Percentiles rank a stretch among this genome's conserved stretches.
phyloP scores from a whole-genome alignment of 2,797 vertebrate species.

The Pachyuromys duprasi region DNA sequence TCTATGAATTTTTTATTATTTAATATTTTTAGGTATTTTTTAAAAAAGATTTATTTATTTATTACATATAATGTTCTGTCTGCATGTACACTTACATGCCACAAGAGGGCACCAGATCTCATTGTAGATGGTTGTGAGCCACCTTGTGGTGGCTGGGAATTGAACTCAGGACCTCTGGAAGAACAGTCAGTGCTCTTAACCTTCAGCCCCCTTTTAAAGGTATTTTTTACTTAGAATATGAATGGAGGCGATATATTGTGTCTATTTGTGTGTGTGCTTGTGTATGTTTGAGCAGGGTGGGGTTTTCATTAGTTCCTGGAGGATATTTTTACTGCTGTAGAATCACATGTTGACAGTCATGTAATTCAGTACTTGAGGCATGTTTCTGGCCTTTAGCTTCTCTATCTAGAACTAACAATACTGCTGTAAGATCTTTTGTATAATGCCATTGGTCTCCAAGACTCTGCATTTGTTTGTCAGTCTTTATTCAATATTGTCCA shows the following conservation, averaged over 20 bases:
- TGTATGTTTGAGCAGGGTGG: not conserved
- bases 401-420: not conserved
- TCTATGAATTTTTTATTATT: not conserved
- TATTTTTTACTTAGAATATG: not conserved
- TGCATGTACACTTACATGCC: no score
- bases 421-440: not conserved
- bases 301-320: not conserved
- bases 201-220: no score
- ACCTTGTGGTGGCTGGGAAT: no score
- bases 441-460: no score
- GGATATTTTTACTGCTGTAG: not conserved
- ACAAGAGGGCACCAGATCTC: no score
- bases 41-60: no score
- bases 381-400: not conserved
- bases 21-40: not conserved
- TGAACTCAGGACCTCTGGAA: no score
- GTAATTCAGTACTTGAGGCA: not conserved
- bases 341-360: not conserved
- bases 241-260: not conserved
- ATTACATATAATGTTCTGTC: no score
- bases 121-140: no score
- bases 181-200: no score
- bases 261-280: no score
- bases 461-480: not conserved
- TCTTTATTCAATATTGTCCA: not conserved